Evolutionary conservation across 92 coral and sea anemone genomes (phyloP).

Genomic region (Parazoanthus atlanticus): DNA sequence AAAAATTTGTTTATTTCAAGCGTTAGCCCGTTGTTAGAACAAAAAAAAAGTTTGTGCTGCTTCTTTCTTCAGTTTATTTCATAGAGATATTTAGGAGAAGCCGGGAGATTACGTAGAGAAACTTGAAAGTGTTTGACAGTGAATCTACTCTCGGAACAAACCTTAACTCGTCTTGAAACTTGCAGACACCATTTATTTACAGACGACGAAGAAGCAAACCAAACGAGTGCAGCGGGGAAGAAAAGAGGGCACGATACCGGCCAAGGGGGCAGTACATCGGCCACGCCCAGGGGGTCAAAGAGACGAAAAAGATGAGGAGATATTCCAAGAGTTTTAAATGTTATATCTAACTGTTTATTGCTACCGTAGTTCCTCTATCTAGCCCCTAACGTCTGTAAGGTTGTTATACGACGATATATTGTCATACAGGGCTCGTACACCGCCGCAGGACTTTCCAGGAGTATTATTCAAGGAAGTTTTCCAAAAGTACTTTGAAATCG

Average conservation of each 20-base stretch:
- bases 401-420: no score
- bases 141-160: not conserved
- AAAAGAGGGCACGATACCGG: slow-evolving; percentile 30
- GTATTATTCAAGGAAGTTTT: no score
- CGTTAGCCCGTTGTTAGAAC: no score
- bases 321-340: not conserved
- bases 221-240: slow-evolving; percentile 24
- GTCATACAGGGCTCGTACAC: no score
- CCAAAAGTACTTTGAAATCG: no score
- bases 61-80: no score
- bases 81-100: not conserved
- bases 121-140: not conserved
- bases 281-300: slow-evolving; percentile 58
- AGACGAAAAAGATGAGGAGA: slow-evolving; percentile 47
- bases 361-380: not conserved
- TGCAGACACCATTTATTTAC: slow-evolving; percentile 44
- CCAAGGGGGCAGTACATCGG: slow-evolving; percentile 42
- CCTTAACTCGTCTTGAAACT: slow-evolving; percentile 21
- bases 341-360: not conserved
- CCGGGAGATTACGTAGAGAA: no score
- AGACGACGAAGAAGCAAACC: slow-evolving; percentile 8
- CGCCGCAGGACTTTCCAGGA: no score
- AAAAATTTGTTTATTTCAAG: no score
- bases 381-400: not conserved
- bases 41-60: no score